Conservation (phyloP, 2,888 invertebrate genomes). For the Malthinus seriepunctatus region DNA sequence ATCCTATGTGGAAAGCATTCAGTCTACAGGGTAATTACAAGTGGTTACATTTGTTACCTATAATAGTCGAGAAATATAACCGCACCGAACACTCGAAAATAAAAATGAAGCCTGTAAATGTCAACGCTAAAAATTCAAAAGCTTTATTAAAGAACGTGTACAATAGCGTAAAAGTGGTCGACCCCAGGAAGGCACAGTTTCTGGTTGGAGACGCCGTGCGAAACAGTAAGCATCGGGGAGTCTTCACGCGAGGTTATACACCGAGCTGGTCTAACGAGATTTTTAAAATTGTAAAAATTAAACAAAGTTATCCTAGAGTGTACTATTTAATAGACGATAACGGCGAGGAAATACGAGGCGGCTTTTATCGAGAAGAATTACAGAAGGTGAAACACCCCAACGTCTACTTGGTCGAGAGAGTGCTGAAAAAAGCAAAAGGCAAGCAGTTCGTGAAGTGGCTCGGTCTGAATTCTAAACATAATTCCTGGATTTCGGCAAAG, state of each 20-base stretch:
- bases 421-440: constrained; percentile 15
- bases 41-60: constrained; percentile 24
- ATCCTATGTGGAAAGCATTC: constrained; percentile 21
- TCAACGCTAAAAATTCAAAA: constrained; percentile 7
- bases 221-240: constrained; percentile 34
- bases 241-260: constrained; percentile 40
- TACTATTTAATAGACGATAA: constrained; percentile 36
- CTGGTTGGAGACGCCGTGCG: constrained; percentile 36
- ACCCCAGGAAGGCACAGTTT: constrained; percentile 25
- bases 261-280: constrained; percentile 44
- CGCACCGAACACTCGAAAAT: constrained; percentile 37
- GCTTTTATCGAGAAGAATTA: constrained; percentile 1
- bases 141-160: background rate
- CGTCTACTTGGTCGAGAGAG: constrained; percentile 4
- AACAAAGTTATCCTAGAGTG: constrained; percentile 37
- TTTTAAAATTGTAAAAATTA: constrained; percentile 38
- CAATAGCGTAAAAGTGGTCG: background rate
- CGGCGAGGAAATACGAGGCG: background rate
- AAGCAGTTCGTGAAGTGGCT: constrained; percentile 39
- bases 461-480: constrained; percentile 17
- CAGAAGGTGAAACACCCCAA: constrained; percentile 7
- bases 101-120: constrained; percentile 36
- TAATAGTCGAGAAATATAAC: constrained; percentile 31
- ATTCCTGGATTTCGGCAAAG: background rate
- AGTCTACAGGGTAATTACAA: constrained; percentile 32